Evolutionary conservation across 2,113 vertebrate species (phyloP).

Genomic region (Varanus komodoensis): DNA sequence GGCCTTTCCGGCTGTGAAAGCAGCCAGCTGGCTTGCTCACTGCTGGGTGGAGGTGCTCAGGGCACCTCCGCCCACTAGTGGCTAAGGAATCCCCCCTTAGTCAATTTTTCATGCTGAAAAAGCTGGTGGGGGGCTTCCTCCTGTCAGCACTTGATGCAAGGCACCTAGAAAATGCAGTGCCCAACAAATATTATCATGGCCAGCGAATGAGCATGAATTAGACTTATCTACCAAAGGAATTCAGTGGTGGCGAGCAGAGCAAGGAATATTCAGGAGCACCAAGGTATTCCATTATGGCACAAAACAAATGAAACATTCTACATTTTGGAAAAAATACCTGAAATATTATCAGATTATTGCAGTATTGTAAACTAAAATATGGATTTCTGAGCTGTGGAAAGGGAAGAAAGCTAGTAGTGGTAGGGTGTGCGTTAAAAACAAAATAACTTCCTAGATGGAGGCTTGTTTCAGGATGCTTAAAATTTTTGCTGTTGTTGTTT

Average conservation of each 20-base stretch:
- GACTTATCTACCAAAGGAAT: background rate
- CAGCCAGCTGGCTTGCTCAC: too few relatives aligned
- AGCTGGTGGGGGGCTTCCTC: too few relatives aligned
- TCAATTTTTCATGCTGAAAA: too few relatives aligned
- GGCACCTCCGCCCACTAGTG: too few relatives aligned
- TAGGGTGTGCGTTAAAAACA: background rate
- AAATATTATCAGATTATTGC: background rate
- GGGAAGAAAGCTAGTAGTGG: background rate
- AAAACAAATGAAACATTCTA: background rate
- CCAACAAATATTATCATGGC: too few relatives aligned
- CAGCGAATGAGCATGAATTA: background rate
- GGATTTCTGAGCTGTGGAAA: background rate
- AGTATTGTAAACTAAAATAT: background rate
- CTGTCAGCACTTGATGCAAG: too few relatives aligned
- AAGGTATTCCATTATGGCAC: background rate
- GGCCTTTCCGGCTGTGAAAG: too few relatives aligned
- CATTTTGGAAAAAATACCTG: background rate
- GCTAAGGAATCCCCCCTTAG: too few relatives aligned
- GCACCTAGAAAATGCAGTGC: too few relatives aligned
- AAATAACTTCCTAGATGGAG: background rate
- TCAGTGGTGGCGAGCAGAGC: background rate
- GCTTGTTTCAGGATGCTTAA: background rate
- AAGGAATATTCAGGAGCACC: background rate
- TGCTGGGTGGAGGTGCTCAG: too few relatives aligned
- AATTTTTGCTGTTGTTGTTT: background rate